Conservation (phyloP, 2,888 invertebrate genomes). For the Malthinus seriepunctatus region DNA sequence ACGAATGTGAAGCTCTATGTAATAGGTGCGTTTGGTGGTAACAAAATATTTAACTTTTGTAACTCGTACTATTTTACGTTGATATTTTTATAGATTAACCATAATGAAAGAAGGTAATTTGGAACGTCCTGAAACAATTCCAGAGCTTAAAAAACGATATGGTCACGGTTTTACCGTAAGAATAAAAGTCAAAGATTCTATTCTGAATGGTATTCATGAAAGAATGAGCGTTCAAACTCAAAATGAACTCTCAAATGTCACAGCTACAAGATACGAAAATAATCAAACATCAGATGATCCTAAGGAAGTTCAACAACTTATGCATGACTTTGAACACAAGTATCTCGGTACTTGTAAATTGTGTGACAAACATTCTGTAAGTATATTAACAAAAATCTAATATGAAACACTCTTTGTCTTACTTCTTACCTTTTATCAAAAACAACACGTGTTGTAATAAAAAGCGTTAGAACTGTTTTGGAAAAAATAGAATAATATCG, state of each 20-base stretch:
- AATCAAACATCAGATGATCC: conserved; percentile 1
- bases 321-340: conserved; percentile 16
- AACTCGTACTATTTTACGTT: too few species aligned
- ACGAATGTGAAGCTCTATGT: conserved; percentile 83
- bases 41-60: background rate
- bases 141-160: conserved; percentile 75
- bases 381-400: conserved; percentile 42
- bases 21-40: conserved; percentile 40
- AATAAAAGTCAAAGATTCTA: conserved; percentile 39
- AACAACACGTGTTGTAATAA: too few species aligned
- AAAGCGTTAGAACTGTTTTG: too few species aligned
- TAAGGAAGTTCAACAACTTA: conserved; percentile 6
- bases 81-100: conserved; percentile 59
- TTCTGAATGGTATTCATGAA: background rate
- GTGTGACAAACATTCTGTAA: conserved; percentile 48
- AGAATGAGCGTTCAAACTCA: conserved; percentile 8
- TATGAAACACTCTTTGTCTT: too few species aligned
- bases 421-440: too few species aligned
- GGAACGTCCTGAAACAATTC: conserved; percentile 73
- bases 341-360: conserved; percentile 33
- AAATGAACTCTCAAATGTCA: conserved; percentile 3
- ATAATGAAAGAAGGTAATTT: conserved; percentile 83
- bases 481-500: too few species aligned
- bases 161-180: conserved; percentile 58
- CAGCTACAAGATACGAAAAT: background rate